Evolutionary conservation across 2,113 vertebrate species (phyloP).

Genomic region (Phyllostomus discolor): DNA sequence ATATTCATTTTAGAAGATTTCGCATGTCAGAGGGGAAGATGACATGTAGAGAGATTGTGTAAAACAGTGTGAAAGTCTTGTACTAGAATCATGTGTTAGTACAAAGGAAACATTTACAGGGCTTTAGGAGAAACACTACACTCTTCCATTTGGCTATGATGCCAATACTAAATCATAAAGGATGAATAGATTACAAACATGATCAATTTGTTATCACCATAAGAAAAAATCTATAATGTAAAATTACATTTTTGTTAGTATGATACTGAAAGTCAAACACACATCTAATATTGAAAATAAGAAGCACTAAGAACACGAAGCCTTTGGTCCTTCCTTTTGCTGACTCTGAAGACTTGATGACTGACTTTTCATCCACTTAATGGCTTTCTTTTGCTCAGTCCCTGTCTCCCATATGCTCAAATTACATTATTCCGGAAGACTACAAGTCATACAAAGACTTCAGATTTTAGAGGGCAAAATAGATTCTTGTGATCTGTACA

Average conservation of each 20-base stretch:
- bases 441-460: neutral
- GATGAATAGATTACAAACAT: neutral
- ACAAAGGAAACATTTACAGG: neutral
- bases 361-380: neutral
- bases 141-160: neutral
- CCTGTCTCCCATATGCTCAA: neutral
- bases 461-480: neutral
- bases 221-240: neutral
- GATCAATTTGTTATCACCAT: neutral
- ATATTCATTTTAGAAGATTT: neutral
- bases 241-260: neutral
- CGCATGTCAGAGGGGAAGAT: neutral
- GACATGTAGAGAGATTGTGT: neutral
- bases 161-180: neutral
- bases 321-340: neutral
- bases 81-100: neutral
- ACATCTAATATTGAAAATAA: neutral
- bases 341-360: neutral
- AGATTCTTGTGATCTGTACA: neutral
- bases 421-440: neutral
- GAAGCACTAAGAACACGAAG: neutral
- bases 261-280: neutral
- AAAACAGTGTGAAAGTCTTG: neutral
- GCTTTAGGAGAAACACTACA: neutral
- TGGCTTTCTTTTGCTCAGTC: neutral